phyloP scores from a whole-genome alignment of 2,113 vertebrate species.

The Nerophis ophidion region DNA sequence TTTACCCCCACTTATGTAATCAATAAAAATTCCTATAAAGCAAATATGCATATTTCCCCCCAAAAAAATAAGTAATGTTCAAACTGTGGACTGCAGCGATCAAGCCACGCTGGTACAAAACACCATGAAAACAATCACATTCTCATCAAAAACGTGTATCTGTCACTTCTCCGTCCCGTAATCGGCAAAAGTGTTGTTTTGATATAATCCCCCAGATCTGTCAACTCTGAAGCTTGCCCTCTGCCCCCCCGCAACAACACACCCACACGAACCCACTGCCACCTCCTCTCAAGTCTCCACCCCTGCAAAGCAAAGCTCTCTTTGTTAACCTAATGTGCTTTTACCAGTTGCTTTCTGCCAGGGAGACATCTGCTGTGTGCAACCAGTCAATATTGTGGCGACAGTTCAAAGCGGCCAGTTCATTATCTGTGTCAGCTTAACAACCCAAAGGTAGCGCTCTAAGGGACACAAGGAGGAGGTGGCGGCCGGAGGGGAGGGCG shows the following conservation, averaged over 20 bases:
- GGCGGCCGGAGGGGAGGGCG: constrained; percentile 17
- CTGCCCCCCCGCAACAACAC: constrained; percentile 45
- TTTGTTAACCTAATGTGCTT: constrained; percentile 81
- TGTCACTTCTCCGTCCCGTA: constrained; percentile 33
- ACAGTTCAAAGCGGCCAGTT: constrained; percentile 93
- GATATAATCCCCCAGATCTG: constrained; percentile 65
- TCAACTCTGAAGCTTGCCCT: constrained; percentile 63
- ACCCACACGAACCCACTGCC: constrained; percentile 62
- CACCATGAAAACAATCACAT: constrained; percentile 24
- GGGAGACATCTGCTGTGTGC: constrained; percentile 93
- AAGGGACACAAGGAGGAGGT: constrained; percentile 79
- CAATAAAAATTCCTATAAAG: background rate
- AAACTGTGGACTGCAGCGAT: background rate
- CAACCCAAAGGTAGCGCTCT: constrained; percentile 91
- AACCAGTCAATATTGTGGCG: constrained; percentile 95
- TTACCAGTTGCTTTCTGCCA: constrained; percentile 77
- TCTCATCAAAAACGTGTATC: constrained; percentile 36
- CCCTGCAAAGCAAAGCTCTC: constrained; percentile 65
- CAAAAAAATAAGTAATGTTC: background rate
- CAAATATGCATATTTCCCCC: background rate
- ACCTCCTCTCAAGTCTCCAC: constrained; percentile 52
- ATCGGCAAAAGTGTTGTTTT: constrained; percentile 59
- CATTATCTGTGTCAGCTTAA: constrained; percentile 96
- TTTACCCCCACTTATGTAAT: background rate
- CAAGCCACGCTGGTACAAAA: constrained; percentile 7